Evolutionary conservation across 2,113 vertebrate genomes (phyloP).

Genomic region (Nyctibius bracteatus): DNA sequence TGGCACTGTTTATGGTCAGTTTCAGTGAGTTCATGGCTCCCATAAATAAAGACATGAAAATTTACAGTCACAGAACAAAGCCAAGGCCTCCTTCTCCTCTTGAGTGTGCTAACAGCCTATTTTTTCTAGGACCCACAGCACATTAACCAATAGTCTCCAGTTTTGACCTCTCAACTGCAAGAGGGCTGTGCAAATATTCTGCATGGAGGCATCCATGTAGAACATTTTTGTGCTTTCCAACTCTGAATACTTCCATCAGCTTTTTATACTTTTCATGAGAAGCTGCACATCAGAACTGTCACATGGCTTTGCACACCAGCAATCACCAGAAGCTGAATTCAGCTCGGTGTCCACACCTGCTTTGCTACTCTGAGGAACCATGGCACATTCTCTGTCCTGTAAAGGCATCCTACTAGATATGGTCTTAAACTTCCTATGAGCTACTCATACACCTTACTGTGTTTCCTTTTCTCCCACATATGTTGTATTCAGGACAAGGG

Average conservation of each 20-base stretch:
- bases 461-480: neutral
- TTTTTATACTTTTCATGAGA: neutral
- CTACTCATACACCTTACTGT: neutral
- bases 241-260: neutral
- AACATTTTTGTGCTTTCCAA: neutral
- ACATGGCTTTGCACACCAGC: accelerated
- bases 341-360: neutral
- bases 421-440: neutral
- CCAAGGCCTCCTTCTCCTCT: neutral
- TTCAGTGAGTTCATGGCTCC: neutral
- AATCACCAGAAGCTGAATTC: neutral
- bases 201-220: neutral
- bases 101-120: neutral
- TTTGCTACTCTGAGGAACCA: neutral
- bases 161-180: neutral
- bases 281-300: neutral
- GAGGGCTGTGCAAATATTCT: neutral
- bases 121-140: neutral
- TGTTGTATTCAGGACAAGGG: neutral
- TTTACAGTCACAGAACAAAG: neutral
- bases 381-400: neutral
- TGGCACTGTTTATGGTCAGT: neutral
- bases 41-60: neutral
- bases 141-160: neutral
- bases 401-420: neutral